Conservation (phyloP, 2,113 vertebrate genomes). For the Anoplopoma fimbria region DNA sequence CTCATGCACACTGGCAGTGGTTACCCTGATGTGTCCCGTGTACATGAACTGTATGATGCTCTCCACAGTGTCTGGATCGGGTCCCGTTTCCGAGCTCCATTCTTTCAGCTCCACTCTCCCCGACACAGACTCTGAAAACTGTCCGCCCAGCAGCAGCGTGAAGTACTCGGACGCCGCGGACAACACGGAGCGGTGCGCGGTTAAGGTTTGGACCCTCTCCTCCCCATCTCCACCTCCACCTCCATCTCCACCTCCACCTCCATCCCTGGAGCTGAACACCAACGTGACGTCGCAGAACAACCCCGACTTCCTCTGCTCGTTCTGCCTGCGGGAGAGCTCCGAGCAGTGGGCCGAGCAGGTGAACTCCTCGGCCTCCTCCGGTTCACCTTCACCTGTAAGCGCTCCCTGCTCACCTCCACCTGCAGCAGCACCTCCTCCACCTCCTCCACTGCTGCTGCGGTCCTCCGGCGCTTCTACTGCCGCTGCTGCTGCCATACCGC, state of each 20-base stretch:
- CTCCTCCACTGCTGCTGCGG: conserved; percentile 27
- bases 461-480: conserved; percentile 74
- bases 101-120: conserved; percentile 91
- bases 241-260: too few species aligned
- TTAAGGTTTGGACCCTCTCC: conserved; percentile 72
- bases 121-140: conserved; percentile 90
- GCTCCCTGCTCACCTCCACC: conserved; percentile 36
- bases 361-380: conserved; percentile 90
- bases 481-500: conserved; percentile 72
- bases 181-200: conserved; percentile 92
- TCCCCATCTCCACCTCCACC: neutral
- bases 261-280: conserved; percentile 85
- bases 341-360: conserved; percentile 88
- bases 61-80: conserved; percentile 92
- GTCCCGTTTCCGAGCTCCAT: conserved; percentile 92
- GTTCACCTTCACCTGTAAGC: conserved; percentile 75
- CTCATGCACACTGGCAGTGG: conserved; percentile 91
- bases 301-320: conserved; percentile 90
- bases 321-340: conserved; percentile 91
- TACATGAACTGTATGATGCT: conserved; percentile 96
- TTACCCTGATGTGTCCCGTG: conserved; percentile 92
- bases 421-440: too few species aligned
- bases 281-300: conserved; percentile 92
- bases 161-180: conserved; percentile 96
- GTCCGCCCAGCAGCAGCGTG: conserved; percentile 90